Evolutionary conservation across 2,797 vertebrate genomes (phyloP), one percentile per base, ranked within the genome.

Genomic region (Epinephelus malabaricus): DNA sequence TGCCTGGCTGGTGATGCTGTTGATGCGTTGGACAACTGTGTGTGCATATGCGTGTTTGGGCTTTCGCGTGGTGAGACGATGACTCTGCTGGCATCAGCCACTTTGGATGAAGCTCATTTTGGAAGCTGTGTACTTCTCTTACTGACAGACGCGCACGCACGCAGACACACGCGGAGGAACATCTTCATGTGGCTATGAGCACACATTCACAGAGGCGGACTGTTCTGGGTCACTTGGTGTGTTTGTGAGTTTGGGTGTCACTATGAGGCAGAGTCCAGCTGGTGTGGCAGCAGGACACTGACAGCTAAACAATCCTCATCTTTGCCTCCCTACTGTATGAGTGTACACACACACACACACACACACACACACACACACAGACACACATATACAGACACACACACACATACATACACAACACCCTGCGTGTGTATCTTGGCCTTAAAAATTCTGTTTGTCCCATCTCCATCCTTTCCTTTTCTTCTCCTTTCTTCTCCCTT

Each of bases 261-360:
- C 79, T 83, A 74, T 66, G 86, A 89, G 85, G 86, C 78, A 89
- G 78, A 76, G 90, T 93, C 91, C 93, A 94, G 90, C 90, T 93
- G 90, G 92, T 92, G 82, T 83, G 78, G 86, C 91, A 94, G 91
- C 89, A 90, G 89, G 91, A 90, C 78, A 78, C 73, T 81, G 89
- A 92, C 92, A 89, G 89, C 81, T 76, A 89, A 86, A 91, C 88
- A 89, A 91, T 81, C 83, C 82, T 86, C 70, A 85, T 89, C 81
- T 85, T 77, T 86, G 77, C 83, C 76, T 81, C 59, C 67, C 60
- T 62, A 81, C 61, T 74, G 68, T 76, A 72, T 27, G 49, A 54
- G 55, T 73, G 17, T 2, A 43, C 50, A 63, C 61, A 63, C 45
- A 67, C 18, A 14, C 19, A 23, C 40, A 17, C 17, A 51, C 54